Evolutionary conservation across 2,888 invertebrate species (phyloP), one percentile per base, ranked within the genome.

Genomic region (Leucophenga montana): DNA sequence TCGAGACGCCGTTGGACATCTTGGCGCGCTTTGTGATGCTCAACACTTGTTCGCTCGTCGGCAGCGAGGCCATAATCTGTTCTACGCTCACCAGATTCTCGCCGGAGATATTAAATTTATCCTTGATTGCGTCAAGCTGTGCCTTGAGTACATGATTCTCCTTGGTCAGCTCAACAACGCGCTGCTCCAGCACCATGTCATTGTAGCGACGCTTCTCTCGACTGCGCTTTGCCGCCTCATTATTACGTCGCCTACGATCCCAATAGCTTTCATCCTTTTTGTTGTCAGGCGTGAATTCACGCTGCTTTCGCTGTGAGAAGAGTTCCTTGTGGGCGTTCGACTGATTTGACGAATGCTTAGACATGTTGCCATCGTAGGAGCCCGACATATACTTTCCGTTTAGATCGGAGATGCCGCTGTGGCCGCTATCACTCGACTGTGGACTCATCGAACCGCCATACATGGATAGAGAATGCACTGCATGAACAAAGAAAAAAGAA

Each of bases 201-300:
- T 98, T 97, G 90, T 96, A 95, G 61, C 98, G 93, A 54, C 98
- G 92, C 89, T 98, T 98, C 88, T 98, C 98, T n/a, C 98, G 92
- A 6, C 97, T 97, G 57, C 97, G 91, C 87, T 98, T 97, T 70
- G 98, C 98, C 0, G 98, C 98, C 89, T 98, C 98, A 89, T 99
- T 99, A 90, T 99, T 98, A 71, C 98, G 92, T 74, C 98, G 92
- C 70, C 99, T 92, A 70, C 98, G 93, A 89, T 98, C 97, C 99
- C 99, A 98, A 89, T 98, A 98, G 85, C 95, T 96, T 83, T 97
- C 97, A 85, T 98, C 98, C 88, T 98, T 98, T 88, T 97, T 97
- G 89, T 93, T 95, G 87, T 98, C 98, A 0, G 98, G 98, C 75
- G 97, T 98, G 89, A 98, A 98, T 88, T 98, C 97, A 14, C 98